Conservation (phyloP, 2,797 vertebrate species). For the Pipistrellus pygmaeus region DNA sequence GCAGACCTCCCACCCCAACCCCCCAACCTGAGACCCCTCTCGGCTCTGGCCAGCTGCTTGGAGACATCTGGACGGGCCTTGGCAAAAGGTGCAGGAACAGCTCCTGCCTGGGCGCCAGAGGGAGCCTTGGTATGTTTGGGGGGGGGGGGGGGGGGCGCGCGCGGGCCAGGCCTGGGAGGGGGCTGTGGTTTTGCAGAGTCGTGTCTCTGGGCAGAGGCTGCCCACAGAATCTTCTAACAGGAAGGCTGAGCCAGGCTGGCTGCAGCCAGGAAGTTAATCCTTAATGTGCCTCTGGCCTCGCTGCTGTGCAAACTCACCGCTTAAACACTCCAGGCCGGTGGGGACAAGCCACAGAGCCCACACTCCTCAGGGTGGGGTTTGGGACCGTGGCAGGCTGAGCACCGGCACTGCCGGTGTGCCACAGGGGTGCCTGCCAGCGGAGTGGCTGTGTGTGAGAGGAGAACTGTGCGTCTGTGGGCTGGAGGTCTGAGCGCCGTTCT, state of each 20-base stretch:
- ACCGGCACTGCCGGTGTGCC: not conserved
- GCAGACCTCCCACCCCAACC: not conserved
- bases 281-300: constrained; percentile 80
- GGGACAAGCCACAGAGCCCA: constrained; percentile 60
- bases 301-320: constrained; percentile 68
- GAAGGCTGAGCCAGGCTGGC: constrained; percentile 78
- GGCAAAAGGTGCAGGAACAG: not conserved
- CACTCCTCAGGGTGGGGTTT: constrained; percentile 47
- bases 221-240: constrained; percentile 81
- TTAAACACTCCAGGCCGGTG: constrained; percentile 77
- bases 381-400: not conserved
- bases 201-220: constrained; percentile 72
- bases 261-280: constrained; percentile 80
- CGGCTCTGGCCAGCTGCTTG: not conserved
- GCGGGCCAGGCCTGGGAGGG: not conserved
- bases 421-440: not conserved
- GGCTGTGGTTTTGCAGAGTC: constrained; percentile 72
- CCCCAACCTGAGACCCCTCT: not conserved
- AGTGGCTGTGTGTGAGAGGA: not conserved
- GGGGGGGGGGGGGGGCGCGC: not conserved
- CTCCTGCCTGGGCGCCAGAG: constrained; percentile 44
- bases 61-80: not conserved
- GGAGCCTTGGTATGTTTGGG: not conserved
- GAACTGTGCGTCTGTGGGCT: not conserved
- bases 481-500: not conserved